Percentiles rank a stretch among this genome's conserved stretches.
These are phyloP conservation scores for Puma concolor DNA, from an alignment of 2,113 vertebrate species.

Conservation along the genomic window DNA sequence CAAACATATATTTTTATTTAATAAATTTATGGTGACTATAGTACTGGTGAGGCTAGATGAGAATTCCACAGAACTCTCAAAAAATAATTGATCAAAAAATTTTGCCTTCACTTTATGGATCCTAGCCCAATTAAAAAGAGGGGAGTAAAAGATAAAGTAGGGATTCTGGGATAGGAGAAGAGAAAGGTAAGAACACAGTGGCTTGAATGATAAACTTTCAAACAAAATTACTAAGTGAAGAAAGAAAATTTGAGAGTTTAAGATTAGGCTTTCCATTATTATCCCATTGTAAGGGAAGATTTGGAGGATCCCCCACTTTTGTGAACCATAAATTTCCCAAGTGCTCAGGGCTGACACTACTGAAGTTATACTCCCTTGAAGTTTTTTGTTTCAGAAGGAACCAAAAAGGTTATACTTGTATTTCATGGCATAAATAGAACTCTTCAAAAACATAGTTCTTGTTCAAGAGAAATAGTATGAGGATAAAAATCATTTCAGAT, in stretches of 20 bases:
- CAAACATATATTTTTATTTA: neutral
- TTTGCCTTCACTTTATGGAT: neutral
- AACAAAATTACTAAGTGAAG: neutral
- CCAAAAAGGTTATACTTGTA: slow-evolving; percentile 22
- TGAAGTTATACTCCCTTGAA: slow-evolving; percentile 48
- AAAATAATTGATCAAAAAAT: neutral
- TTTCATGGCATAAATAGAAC: slow-evolving; percentile 63
- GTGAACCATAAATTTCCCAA: neutral
- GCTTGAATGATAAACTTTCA: neutral
- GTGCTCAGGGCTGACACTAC: neutral
- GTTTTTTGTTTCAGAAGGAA: slow-evolving; percentile 23
- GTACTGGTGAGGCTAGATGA: neutral
- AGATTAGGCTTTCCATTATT: neutral
- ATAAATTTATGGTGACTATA: neutral
- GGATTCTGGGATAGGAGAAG: neutral
- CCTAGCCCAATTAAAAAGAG: neutral
- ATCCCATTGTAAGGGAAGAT: neutral
- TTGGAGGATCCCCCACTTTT: neutral
- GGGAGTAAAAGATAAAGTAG: neutral
- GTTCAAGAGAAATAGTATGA: slow-evolving; percentile 62
- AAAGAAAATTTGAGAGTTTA: neutral
- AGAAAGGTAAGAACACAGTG: neutral
- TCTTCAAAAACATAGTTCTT: slow-evolving; percentile 57
- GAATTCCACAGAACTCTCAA: neutral
- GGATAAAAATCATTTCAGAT: slow-evolving; percentile 63